These are phyloP conservation scores for Ligdia adustata DNA, from an alignment of 2,888 invertebrate species.

Conservation along the genomic window DNA sequence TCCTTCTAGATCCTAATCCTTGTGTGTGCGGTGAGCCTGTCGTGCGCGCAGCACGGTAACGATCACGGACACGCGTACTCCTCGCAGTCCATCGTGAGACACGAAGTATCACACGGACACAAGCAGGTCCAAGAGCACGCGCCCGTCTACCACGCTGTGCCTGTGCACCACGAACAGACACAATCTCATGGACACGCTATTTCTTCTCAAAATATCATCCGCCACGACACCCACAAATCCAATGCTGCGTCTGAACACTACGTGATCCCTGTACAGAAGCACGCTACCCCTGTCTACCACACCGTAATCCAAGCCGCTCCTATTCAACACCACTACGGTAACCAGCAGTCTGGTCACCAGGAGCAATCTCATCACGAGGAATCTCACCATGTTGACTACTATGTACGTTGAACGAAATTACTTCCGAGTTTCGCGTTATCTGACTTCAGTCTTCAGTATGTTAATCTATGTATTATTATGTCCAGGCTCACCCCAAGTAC, in stretches of 20 bases:
- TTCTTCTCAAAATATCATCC: conserved; percentile 42
- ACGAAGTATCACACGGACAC: conserved; percentile 39
- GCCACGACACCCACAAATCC: conserved; percentile 37
- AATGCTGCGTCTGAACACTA: conserved; percentile 32
- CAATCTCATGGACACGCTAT: conserved; percentile 32
- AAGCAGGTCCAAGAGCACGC: conserved; percentile 4
- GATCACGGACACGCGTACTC: conserved; percentile 44
- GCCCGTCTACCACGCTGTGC: conserved; percentile 25
- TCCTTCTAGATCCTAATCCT: conserved; percentile 36
- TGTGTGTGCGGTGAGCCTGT: conserved; percentile 39
- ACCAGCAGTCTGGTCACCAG: conserved; percentile 25
- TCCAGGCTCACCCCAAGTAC: conserved; percentile 77
- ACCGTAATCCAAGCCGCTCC: conserved; percentile 42
- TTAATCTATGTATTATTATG: neutral
- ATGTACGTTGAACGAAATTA: conserved; percentile 45
- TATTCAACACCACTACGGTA: conserved; percentile 37
- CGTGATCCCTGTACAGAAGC: conserved; percentile 40
- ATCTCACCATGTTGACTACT: conserved; percentile 49
- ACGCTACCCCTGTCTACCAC: conserved; percentile 44
- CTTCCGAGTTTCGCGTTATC: neutral
- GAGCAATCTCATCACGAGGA: conserved; percentile 23
- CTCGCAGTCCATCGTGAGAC: conserved; percentile 47
- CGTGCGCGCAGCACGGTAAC: conserved; percentile 46
- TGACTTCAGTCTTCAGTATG: neutral
- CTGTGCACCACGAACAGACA: conserved; percentile 33